phyloP scores from a whole-genome alignment of 2,113 vertebrate genomes.

The Gulo gulo region DNA sequence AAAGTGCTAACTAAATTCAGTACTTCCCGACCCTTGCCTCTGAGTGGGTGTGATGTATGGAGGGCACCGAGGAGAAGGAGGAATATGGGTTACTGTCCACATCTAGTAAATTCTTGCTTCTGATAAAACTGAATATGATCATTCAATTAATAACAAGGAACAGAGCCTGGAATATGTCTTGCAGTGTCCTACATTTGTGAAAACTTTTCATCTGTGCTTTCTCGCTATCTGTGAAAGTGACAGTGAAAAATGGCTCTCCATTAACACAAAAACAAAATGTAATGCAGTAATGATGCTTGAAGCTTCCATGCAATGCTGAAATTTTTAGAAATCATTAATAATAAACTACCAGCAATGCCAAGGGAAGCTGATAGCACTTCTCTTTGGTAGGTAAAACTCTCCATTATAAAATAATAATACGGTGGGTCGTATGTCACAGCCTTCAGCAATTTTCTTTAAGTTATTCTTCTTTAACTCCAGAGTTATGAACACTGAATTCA shows the following conservation, averaged over 20 bases:
- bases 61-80: neutral
- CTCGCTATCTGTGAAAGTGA: conserved; percentile 36
- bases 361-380: neutral
- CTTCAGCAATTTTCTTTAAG: neutral
- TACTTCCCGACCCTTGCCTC: neutral
- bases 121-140: neutral
- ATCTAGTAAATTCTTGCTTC: neutral
- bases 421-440: neutral
- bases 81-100: neutral
- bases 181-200: neutral
- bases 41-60: neutral
- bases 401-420: conserved; percentile 31
- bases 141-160: neutral
- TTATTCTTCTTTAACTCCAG: conserved; percentile 4
- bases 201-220: conserved; percentile 38
- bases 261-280: conserved; percentile 30
- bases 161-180: neutral
- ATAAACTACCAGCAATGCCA: conserved; percentile 25
- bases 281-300: neutral
- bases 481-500: neutral
- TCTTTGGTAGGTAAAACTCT: conserved; percentile 32
- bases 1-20: neutral
- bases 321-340: conserved; percentile 58
- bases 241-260: conserved; percentile 48
- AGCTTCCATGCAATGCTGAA: conserved; percentile 10